Conservation (phyloP, 2,113 vertebrate species). For the pig (Sus scrofa) region T2T-Sscrofa CM000824.6:32628001-32628500, state of each 20-base stretch:
- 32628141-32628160: background rate
- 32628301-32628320: background rate
- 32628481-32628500: background rate
- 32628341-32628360: background rate
- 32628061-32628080: background rate
- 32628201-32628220: background rate
- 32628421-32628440: background rate
- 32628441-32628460: background rate
- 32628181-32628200: fast-evolving
- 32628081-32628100: background rate
- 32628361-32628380: background rate
- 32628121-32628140: background rate
- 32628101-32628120: background rate
- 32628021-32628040: background rate
- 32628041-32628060: background rate
- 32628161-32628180: background rate
- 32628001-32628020: background rate
- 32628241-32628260: background rate
- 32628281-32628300: background rate
- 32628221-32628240: background rate
- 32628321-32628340: background rate
- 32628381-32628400: background rate
- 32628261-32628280: background rate
- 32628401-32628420: background rate
- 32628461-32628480: background rate